phyloP scores from a whole-genome alignment of 2,797 vertebrate species.

The Ibycter americanus region DNA sequence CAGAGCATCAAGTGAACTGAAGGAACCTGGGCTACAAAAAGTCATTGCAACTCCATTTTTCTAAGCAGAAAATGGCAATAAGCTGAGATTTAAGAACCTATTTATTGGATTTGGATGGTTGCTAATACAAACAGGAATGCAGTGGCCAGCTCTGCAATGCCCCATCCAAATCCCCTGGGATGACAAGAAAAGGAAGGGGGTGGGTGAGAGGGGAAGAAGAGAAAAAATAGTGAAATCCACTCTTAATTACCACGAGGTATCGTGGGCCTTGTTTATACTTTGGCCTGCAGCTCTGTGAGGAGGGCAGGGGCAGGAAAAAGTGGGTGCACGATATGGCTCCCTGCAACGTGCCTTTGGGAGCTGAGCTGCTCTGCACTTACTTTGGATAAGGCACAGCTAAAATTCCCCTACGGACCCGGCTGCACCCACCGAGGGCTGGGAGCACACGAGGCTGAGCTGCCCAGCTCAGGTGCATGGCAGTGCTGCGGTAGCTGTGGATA shows the following conservation, averaged over 20 bases:
- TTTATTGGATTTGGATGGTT: neutral
- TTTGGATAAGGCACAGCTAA: neutral
- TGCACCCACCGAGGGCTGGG: neutral
- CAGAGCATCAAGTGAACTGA: neutral
- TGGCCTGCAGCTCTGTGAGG: neutral
- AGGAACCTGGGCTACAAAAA: neutral
- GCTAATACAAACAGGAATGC: neutral
- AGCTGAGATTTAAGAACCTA: neutral
- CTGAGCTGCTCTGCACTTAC: neutral
- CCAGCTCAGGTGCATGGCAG: rapidly evolving
- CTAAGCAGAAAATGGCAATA: neutral
- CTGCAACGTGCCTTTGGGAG: neutral
- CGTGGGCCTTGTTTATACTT: neutral
- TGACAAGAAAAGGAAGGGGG: too few species aligned
- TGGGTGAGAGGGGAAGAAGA: slow-evolving; percentile 8
- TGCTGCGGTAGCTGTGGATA: neutral
- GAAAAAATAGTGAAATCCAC: neutral
- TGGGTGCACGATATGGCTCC: rapidly evolving
- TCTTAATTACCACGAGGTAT: neutral
- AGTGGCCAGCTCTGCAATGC: rapidly evolving
- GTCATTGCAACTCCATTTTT: neutral
- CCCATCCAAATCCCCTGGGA: neutral
- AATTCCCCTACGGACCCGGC: rapidly evolving
- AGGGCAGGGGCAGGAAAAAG: neutral
- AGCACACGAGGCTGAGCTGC: neutral